A percentile compares a stretch with the other conserved stretches of the same genome.
phyloP scores from a whole-genome alignment of 2,888 invertebrate genomes.

The Polia nebulosa region DNA sequence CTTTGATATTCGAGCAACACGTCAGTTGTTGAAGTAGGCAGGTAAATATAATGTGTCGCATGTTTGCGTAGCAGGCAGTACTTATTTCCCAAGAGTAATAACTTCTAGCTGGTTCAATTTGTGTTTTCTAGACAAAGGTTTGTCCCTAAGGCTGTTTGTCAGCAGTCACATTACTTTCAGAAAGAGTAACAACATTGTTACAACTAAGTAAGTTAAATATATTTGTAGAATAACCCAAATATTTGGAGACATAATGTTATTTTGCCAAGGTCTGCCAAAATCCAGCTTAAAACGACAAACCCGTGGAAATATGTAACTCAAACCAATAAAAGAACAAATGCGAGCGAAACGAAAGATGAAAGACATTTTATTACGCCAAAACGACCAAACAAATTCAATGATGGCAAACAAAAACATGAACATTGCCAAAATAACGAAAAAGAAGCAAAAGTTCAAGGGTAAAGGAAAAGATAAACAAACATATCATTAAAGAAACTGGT shows the following conservation, averaged over 20 bases:
- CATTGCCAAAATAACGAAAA: conserved; percentile 37
- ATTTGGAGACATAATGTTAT: background rate
- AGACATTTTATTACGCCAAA: conserved; percentile 21
- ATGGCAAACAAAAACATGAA: conserved; percentile 14
- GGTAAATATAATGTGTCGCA: background rate
- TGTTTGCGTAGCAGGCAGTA: background rate
- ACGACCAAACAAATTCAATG: conserved; percentile 25
- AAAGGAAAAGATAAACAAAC: conserved; percentile 33
- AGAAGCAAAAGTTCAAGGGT: conserved; percentile 47
- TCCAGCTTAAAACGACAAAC: background rate
- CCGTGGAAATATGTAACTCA: conserved; percentile 6
- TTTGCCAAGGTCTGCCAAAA: conserved; percentile 7
- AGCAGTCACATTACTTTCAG: conserved; percentile 17
- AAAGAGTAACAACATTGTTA: conserved; percentile 7
- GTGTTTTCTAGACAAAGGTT: conserved; percentile 10
- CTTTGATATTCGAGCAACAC: background rate
- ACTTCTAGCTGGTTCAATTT: background rate
- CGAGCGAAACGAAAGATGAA: conserved; percentile 13
- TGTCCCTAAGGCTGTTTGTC: conserved; percentile 17
- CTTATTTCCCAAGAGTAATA: conserved; percentile 38
- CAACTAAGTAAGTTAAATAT: background rate
- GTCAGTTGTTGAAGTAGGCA: background rate
- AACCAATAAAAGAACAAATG: conserved; percentile 15
- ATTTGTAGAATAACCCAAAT: background rate
- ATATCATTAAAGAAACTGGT: conserved; percentile 37